Evolutionary conservation across 2,888 invertebrate species (phyloP).

Genomic region (Drosophila nigritarsus): DNA sequence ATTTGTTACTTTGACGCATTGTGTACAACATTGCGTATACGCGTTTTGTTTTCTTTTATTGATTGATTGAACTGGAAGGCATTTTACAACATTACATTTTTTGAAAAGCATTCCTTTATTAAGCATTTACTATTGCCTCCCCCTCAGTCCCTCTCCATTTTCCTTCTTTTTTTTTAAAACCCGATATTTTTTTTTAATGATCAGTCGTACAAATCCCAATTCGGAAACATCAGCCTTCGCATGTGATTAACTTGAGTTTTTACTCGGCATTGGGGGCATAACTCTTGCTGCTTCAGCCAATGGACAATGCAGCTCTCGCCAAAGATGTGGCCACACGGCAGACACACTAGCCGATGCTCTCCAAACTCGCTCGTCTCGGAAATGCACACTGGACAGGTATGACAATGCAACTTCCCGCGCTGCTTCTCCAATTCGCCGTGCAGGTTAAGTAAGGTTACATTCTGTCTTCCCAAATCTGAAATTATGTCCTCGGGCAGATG

Average conservation of each 20-base stretch:
- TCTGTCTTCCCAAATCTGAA: neutral
- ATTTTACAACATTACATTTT: too few relatives aligned
- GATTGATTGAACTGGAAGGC: slow-evolving; percentile 68
- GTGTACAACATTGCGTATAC: slow-evolving; percentile 76
- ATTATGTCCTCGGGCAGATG: neutral
- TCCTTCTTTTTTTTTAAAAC: too few relatives aligned
- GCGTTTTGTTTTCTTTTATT: slow-evolving; percentile 78
- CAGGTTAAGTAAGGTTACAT: fast-evolving
- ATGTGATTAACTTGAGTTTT: fast-evolving
- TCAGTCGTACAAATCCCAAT: fast-evolving
- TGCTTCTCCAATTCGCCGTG: fast-evolving
- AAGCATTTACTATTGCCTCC: slow-evolving; percentile 54
- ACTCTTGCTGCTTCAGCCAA: fast-evolving
- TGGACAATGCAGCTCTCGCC: neutral
- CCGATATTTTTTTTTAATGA: neutral
- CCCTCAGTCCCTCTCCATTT: slow-evolving; percentile 7
- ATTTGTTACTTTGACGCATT: slow-evolving; percentile 72
- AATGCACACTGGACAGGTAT: neutral
- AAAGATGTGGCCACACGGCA: slow-evolving; percentile 2
- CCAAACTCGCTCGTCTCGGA: neutral
- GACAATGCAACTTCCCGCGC: neutral
- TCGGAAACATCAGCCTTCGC: neutral
- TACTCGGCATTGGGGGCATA: neutral
- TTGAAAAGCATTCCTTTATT: slow-evolving; percentile 58
- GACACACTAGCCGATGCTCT: neutral